Conservation (phyloP, 2,113 vertebrate genomes). For the Sinocyclocheilus anophthalmus region DNA sequence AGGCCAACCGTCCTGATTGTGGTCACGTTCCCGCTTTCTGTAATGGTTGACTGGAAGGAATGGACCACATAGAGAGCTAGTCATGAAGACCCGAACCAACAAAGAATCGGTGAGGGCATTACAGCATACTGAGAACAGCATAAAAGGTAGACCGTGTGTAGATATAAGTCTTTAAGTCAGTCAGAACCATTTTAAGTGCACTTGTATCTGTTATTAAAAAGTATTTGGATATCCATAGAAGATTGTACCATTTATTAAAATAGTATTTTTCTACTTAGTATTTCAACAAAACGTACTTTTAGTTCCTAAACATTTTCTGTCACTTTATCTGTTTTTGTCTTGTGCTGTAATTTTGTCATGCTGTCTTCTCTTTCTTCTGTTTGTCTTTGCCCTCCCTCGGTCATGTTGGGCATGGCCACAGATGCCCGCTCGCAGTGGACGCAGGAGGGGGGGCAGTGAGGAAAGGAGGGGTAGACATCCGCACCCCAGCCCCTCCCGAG, state of each 20-base stretch:
- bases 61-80: constrained; percentile 70
- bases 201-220: neutral
- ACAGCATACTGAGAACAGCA: neutral
- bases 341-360: neutral
- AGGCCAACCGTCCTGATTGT: constrained; percentile 21
- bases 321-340: neutral
- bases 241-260: neutral
- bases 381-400: constrained; percentile 13
- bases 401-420: constrained; percentile 60
- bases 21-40: constrained; percentile 55
- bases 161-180: neutral
- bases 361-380: constrained; percentile 39
- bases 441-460: constrained; percentile 79
- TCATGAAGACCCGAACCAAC: constrained; percentile 82
- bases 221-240: neutral
- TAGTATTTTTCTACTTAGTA: neutral
- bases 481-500: constrained; percentile 74
- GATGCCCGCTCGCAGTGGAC: constrained; percentile 88
- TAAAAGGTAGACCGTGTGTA: neutral
- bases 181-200: neutral
- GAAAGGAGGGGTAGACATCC: constrained; percentile 79
- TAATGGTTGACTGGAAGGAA: constrained; percentile 69
- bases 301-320: neutral
- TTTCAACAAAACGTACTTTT: neutral
- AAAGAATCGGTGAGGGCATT: constrained; percentile 78